Evolutionary conservation across 2,113 vertebrate species (phyloP), one percentile per base, ranked within the genome.

Genomic region (Python bivittatus): DNA sequence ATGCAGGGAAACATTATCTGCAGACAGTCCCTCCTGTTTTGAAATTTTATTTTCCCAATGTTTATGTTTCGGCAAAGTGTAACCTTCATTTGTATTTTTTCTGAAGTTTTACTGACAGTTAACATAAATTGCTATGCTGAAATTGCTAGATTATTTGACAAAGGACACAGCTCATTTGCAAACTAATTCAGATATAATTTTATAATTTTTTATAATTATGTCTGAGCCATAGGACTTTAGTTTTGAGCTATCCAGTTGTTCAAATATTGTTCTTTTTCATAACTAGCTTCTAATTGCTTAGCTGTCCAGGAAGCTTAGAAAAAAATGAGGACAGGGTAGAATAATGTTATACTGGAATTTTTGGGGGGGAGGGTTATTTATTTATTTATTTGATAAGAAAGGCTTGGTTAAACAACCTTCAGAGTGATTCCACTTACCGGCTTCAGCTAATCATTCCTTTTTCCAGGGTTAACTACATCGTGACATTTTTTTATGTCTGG

Each of bases 101-200:
- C 53, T 25, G 23, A n/a, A 87, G 20, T 86, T 44, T 64, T 91
- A 61, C 84, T n/a, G 56, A 6, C 84, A 86, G 38, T 64, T 91
- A 86, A 64, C 25, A 48, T 86, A 91, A 91, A 86, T 91, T 91
- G 84, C n/a, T 52, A 29, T 61, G 10, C 42, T 86, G 90, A 91
- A 29, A 91, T 86, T 91, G 83, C 44, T 91, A 86, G 84, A 64
- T 9, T 52, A 53, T 29, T 64, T 91, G 57, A 13, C 57, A 53
- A 52, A 53, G 6, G 84, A 86, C 84, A 53, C 83, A 86, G 57
- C 48, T 91, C 84, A 86, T 86, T 91, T 91, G 90, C 44, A 86
- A 53, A 48, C 29, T 86, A 91, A 86, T 86, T 91, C 44, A 86
- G 11, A 53, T 38, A 79, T 64, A 64, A 86, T n/a, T 23, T 33